Percentiles rank a stretch among this genome's conserved stretches.
Conservation (phyloP, 2,113 vertebrate genomes). For the Vulpes ferrilata region DNA sequence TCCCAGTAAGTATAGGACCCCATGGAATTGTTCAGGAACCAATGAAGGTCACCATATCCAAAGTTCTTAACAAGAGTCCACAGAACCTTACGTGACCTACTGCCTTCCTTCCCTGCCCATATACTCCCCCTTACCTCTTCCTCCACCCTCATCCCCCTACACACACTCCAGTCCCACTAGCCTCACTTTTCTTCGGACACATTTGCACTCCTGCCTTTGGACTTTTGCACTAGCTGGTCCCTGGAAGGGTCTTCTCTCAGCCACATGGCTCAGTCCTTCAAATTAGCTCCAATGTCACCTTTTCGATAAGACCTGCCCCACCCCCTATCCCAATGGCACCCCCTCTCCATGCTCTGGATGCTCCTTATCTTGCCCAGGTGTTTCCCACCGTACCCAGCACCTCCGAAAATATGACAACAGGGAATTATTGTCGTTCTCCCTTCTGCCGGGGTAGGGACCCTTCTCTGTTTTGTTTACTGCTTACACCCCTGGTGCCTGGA, state of each 20-base stretch:
- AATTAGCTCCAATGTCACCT: background rate
- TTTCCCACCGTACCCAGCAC: background rate
- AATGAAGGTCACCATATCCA: background rate
- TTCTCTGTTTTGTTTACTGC: background rate
- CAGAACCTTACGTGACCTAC: background rate
- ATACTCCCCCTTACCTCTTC: background rate
- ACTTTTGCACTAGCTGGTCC: background rate
- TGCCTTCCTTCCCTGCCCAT: background rate
- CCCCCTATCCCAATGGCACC: background rate
- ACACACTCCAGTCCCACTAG: background rate
- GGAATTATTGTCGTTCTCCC: background rate
- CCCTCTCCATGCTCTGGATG: background rate
- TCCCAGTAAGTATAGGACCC: background rate
- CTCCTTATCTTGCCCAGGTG: background rate
- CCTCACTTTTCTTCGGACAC: background rate
- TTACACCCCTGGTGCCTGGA: background rate
- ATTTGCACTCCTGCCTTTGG: background rate
- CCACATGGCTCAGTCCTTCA: background rate
- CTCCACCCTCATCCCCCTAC: accelerated
- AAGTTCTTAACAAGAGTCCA: background rate
- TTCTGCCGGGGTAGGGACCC: background rate
- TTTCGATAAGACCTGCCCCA: background rate
- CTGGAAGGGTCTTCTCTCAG: background rate
- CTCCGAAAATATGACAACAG: background rate
- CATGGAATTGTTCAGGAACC: background rate